Conservation (phyloP, 2,797 vertebrate species). For the Capromys pilorides region DNA sequence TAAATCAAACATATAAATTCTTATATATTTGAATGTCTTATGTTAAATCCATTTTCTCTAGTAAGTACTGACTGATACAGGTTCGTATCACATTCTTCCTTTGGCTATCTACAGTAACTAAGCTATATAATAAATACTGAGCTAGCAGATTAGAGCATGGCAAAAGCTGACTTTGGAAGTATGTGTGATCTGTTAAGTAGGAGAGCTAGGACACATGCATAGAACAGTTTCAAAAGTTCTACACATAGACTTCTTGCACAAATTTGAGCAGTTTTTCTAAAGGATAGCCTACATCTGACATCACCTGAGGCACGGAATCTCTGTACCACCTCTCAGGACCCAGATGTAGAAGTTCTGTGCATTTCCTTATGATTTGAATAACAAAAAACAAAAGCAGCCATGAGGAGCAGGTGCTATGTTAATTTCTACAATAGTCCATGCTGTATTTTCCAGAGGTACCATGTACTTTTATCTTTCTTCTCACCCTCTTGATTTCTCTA, state of each 20-base stretch:
- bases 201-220: background rate
- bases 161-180: background rate
- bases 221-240: background rate
- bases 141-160: background rate
- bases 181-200: background rate
- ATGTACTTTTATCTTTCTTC: background rate
- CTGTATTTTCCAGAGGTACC: background rate
- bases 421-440: background rate
- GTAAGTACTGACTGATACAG: background rate
- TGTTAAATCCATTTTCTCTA: background rate
- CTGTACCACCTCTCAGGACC: background rate
- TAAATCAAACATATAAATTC: background rate
- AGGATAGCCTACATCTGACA: background rate
- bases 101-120: background rate
- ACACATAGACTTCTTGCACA: background rate
- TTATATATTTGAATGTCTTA: background rate
- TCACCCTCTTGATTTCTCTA: background rate
- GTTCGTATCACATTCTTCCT: constrained; percentile 2
- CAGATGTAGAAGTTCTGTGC: background rate
- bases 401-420: background rate
- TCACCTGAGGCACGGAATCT: background rate
- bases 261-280: background rate
- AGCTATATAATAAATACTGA: background rate
- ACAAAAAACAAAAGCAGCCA: background rate
- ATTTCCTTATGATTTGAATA: background rate